Percentiles rank a stretch among this genome's conserved stretches.
Evolutionary conservation across 2,797 vertebrate species (phyloP).

Genomic region (Moxostoma hubbsi): DNA sequence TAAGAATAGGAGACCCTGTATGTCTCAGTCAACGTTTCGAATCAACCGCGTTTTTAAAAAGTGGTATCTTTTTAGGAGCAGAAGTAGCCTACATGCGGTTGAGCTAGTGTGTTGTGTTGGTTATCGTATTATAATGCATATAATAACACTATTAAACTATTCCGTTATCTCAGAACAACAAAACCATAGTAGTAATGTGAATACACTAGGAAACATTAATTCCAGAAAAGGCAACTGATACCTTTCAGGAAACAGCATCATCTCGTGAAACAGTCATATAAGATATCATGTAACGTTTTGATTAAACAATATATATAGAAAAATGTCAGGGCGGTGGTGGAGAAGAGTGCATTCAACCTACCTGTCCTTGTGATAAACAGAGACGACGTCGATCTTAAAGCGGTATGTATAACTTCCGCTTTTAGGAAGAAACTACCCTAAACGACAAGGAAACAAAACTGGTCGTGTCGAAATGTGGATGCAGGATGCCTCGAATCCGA

Average conservation of each 20-base stretch:
- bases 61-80: conserved; percentile 6
- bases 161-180: background rate
- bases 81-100: background rate
- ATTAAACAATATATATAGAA: background rate
- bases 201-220: background rate
- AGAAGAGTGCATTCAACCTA: background rate
- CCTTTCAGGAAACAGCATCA: background rate
- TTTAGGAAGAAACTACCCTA: conserved; percentile 15
- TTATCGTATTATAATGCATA: background rate
- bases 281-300: background rate
- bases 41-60: background rate
- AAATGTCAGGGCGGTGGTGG: background rate
- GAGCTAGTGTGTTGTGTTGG: no score
- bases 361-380: background rate
- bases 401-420: conserved; percentile 27
- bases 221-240: background rate
- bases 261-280: background rate
- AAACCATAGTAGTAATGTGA: background rate
- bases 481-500: conserved; percentile 20
- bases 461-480: conserved; percentile 8
- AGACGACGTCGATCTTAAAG: background rate
- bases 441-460: conserved; percentile 15
- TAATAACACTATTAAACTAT: background rate
- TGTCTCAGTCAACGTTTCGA: background rate
- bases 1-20: background rate